Evolutionary conservation across 2,888 invertebrate genomes (phyloP).

Genomic region (Cactoblastis cactorum): DNA sequence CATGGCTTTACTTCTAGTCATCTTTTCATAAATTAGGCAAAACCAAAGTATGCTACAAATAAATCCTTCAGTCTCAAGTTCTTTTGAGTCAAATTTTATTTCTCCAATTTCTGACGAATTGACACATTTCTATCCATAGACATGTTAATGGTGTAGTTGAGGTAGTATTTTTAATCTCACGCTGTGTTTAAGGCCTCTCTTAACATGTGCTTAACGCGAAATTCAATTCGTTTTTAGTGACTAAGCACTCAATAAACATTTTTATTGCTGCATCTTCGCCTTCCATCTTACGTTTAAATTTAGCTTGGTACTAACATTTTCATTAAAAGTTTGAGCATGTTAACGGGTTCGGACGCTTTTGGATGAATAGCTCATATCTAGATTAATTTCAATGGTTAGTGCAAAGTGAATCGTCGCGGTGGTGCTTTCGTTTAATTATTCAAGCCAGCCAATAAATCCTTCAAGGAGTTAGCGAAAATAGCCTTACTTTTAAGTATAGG

Average conservation of each 20-base stretch:
- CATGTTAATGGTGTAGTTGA: slow-evolving; percentile 28
- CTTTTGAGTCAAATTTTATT: not conserved
- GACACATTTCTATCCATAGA: slow-evolving; percentile 7
- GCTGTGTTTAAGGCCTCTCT: slow-evolving; percentile 19
- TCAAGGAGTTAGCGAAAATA: slow-evolving; percentile 60
- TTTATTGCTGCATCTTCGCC: slow-evolving; percentile 39
- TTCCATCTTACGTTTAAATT: slow-evolving; percentile 30
- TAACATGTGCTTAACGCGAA: slow-evolving; percentile 47
- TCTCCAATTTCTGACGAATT: slow-evolving; percentile 8
- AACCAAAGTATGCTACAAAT: not conserved
- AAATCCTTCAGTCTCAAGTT: not conserved
- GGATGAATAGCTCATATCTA: slow-evolving; percentile 12
- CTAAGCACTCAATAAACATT: slow-evolving; percentile 38
- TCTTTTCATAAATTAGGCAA: no score
- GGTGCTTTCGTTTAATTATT: slow-evolving; percentile 24
- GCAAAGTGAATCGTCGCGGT: slow-evolving; percentile 17
- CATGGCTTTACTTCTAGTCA: no score
- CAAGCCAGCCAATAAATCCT: slow-evolving; percentile 42
- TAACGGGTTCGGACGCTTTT: slow-evolving; percentile 10
- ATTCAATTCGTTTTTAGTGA: slow-evolving; percentile 56
- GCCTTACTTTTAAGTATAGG: slow-evolving; percentile 63
- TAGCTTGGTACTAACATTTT: slow-evolving; percentile 24
- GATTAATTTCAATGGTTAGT: slow-evolving; percentile 8
- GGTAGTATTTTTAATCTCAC: slow-evolving; percentile 36
- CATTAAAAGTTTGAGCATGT: slow-evolving; percentile 21